phyloP scores from a whole-genome alignment of 2,888 invertebrate species.

The Cryptosula pallasiana region DNA sequence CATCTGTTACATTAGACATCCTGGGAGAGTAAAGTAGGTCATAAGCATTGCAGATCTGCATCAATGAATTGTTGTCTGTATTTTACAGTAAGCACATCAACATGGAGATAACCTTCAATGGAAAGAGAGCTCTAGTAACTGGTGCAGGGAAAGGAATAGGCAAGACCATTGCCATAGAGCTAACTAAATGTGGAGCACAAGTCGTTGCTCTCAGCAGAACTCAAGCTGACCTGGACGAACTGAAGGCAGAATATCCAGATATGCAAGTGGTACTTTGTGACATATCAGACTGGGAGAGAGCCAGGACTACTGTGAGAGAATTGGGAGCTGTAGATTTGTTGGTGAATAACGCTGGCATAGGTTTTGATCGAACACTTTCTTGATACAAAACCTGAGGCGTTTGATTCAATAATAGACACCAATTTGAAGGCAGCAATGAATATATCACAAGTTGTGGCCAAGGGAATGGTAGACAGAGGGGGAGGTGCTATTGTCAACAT shows the following conservation, averaged over 20 bases:
- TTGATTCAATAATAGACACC: conserved; percentile 65
- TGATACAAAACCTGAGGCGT: conserved; percentile 63
- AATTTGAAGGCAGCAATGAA: conserved; percentile 82
- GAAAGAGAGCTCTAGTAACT: conserved; percentile 77
- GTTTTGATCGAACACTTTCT: conserved; percentile 67
- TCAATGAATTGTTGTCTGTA: no score
- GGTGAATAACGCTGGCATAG: conserved; percentile 84
- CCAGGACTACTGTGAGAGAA: conserved; percentile 61
- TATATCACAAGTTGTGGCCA: conserved; percentile 75
- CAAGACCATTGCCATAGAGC: conserved; percentile 65
- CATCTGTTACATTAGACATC: no score
- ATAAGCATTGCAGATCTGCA: no score
- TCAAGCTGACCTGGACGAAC: conserved; percentile 62
- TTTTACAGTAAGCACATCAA: no score
- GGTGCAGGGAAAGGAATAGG: conserved; percentile 86
- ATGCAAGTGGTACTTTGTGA: conserved; percentile 62
- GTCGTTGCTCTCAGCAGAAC: conserved; percentile 74
- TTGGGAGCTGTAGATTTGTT: conserved; percentile 70
- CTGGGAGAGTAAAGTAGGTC: no score
- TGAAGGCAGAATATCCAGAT: conserved; percentile 54
- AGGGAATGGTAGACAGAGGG: conserved; percentile 67
- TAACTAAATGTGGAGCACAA: conserved; percentile 66
- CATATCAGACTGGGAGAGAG: conserved; percentile 69
- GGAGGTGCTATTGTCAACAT: conserved; percentile 82
- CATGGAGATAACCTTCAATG: conserved; percentile 58